These are phyloP conservation scores for Drosophila suboccidentalis DNA, from an alignment of 2,888 invertebrate species.

Conservation along the genomic window DNA sequence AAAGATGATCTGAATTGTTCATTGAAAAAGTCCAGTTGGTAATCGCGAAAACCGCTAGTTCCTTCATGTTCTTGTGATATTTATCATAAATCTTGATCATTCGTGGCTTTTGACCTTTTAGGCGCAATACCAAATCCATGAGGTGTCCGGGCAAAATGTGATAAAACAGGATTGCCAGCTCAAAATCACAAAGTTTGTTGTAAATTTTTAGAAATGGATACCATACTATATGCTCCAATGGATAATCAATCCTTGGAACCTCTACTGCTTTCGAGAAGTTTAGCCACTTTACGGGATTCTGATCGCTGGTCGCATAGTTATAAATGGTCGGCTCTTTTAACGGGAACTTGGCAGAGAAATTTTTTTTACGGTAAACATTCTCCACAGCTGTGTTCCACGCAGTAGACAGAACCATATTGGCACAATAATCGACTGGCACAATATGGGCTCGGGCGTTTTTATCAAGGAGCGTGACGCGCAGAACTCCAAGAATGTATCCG, in stretches of 20 bases:
- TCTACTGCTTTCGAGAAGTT: background rate
- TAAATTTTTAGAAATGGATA: background rate
- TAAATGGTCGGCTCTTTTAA: background rate
- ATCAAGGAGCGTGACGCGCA: slow-evolving; percentile 84
- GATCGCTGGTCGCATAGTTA: slow-evolving; percentile 5
- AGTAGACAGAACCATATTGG: slow-evolving; percentile 85
- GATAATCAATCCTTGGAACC: background rate
- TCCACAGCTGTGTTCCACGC: slow-evolving; percentile 84
- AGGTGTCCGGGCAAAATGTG: slow-evolving; percentile 89
- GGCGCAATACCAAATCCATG: slow-evolving; percentile 85
- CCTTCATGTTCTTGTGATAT: slow-evolving; percentile 91
- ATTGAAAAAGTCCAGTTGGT: slow-evolving; percentile 90
- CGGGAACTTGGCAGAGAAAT: too few species aligned
- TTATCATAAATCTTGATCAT: slow-evolving; percentile 92
- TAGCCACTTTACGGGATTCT: background rate
- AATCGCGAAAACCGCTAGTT: slow-evolving; percentile 91
- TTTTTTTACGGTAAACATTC: background rate
- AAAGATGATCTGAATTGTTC: slow-evolving; percentile 86
- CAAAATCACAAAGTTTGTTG: slow-evolving; percentile 47
- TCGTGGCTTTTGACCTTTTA: slow-evolving; percentile 56
- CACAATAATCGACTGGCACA: slow-evolving; percentile 86
- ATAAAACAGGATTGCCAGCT: slow-evolving; percentile 87
- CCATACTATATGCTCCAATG: slow-evolving; percentile 11
- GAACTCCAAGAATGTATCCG: slow-evolving; percentile 87
- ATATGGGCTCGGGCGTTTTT: slow-evolving; percentile 80